Evolutionary conservation across 37 sponge, comb jelly and placozoan genomes (phyloP), one percentile per base, ranked within the genome.

Genomic region (Amphimedon queenslandica): DNA sequence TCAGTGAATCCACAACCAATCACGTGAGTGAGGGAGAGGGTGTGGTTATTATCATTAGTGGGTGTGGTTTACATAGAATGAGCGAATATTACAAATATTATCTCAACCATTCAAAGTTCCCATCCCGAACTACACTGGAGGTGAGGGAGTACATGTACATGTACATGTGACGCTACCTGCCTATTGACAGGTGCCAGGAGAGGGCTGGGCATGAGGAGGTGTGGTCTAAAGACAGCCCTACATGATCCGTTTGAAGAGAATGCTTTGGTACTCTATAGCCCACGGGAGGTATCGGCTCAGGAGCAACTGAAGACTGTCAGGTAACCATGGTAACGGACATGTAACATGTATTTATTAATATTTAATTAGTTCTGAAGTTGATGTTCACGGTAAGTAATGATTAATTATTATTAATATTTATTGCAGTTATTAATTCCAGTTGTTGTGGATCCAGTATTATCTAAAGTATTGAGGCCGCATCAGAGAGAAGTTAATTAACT

Each of bases 51-150:
- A 47, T 47, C 53, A 18, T 47, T 47, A 8, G 5, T 25, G 21
- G 8, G 61, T 60, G 61, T n/a, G 61, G 5, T 60, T 60, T 18
- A 66, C 64, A 20, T 65, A 93, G 89, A 90, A 93, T 30, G 87
- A 85, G 28, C 31, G 30, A 24, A 93, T 94, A 21, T 67, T 38
- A 57, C 60, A 73, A 13, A 43, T 97, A 28, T 70, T 97, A 11
- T 85, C 91, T 20, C 93, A 90, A 72, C 94, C 98, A 6, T 97
- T 93, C 79, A 81, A 77, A 77, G 82, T 97, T 4, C 98, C 98
- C 23, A 88, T 93, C 24, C 85, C 89, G 23, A 89, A 92, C 75
- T 91, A 89, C 70, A 55, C 51, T 30, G 78, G 76, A 47, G 13
- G 53, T 67, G 73, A 73, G 38, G 4, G 38, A 25, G 4, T 24